Evolutionary conservation across 2,113 vertebrate genomes (phyloP).

Genomic region (Dasyurus viverrinus): DNA sequence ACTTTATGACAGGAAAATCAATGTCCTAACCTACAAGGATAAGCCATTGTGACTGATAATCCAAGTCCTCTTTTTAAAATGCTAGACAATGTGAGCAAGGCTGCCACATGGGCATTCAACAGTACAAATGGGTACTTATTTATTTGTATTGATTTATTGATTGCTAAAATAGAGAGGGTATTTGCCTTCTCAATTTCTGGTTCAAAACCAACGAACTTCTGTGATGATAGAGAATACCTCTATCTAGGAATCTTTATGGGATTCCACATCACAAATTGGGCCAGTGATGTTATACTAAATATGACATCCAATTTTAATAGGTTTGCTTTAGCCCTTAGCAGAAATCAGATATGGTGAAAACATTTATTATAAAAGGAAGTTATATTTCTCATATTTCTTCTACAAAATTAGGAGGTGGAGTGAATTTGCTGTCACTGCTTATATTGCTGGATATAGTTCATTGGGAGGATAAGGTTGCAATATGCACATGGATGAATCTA

Average conservation of each 20-base stretch:
- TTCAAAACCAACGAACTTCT: background rate
- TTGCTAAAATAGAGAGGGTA: too few species aligned
- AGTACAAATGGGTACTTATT: too few species aligned
- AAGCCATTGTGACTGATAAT: background rate
- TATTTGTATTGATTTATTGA: too few species aligned
- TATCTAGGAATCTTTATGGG: background rate
- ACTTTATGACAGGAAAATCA: background rate
- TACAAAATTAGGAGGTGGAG: background rate
- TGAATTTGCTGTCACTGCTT: background rate
- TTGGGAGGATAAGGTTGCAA: background rate
- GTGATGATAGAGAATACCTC: background rate
- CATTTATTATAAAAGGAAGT: background rate
- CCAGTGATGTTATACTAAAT: background rate
- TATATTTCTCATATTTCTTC: background rate
- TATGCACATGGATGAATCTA: background rate
- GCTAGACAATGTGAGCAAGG: background rate
- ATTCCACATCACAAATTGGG: background rate
- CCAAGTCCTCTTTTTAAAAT: background rate
- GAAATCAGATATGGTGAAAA: background rate
- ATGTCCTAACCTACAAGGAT: background rate
- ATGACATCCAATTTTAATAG: background rate
- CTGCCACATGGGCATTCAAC: too few species aligned
- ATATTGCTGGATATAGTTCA: background rate
- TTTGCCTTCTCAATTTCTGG: too few species aligned
- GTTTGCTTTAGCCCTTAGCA: background rate